phyloP scores from a whole-genome alignment of 2,113 vertebrate species.

The Cromileptes altivelis region DNA sequence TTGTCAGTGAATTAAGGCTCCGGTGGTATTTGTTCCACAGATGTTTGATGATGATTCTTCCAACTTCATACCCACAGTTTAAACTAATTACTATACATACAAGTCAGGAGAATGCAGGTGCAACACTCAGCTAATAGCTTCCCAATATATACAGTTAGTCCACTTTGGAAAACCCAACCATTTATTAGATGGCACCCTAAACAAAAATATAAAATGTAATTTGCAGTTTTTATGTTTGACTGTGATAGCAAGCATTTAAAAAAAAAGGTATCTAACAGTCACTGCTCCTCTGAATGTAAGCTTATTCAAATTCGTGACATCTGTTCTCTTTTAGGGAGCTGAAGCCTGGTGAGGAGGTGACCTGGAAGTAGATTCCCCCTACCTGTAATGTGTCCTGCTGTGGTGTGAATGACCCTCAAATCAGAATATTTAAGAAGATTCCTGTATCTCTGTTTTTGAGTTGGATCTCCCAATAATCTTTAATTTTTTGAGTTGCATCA shows the following conservation, averaged over 20 bases:
- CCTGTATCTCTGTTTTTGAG: slow-evolving; percentile 35
- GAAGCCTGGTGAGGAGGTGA: slow-evolving; percentile 91
- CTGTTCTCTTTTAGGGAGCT: slow-evolving; percentile 86
- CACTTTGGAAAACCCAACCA: no score
- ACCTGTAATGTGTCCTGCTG: slow-evolving; percentile 35
- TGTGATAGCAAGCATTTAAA: not conserved
- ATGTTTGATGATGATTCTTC: not conserved
- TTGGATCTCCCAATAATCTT: slow-evolving; percentile 58
- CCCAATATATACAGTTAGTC: not conserved
- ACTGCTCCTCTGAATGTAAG: not conserved
- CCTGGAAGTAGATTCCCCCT: slow-evolving; percentile 89
- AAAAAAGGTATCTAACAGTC: not conserved
- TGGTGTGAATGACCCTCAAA: slow-evolving; percentile 47
- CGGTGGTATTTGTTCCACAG: not conserved
- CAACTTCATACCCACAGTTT: not conserved
- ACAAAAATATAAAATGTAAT: not conserved
- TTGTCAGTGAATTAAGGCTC: not conserved
- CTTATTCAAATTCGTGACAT: not conserved
- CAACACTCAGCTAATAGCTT: not conserved
- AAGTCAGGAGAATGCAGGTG: not conserved
- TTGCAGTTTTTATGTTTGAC: not conserved
- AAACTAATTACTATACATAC: not conserved
- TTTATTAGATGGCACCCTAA: no score
- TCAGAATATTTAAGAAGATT: slow-evolving; percentile 58
- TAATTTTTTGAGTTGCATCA: slow-evolving; percentile 53